Evolutionary conservation across 1,140 invertebrate species (phyloP).

Genomic region (Cyclargus thomasi): DNA sequence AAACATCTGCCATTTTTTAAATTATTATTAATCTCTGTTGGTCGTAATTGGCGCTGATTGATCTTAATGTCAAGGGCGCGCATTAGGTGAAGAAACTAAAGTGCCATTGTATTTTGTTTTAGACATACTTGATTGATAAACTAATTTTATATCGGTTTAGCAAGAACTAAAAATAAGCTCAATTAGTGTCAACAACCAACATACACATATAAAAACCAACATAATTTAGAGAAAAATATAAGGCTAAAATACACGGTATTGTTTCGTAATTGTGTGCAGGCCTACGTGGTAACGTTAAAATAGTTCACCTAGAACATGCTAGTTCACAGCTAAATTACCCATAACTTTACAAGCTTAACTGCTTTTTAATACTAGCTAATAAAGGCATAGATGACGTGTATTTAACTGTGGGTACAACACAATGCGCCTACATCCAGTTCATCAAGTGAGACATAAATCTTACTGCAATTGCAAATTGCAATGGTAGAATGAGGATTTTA

Average conservation of each 20-base stretch:
- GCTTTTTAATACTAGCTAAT: not conserved
- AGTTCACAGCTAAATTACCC: conserved; percentile 1
- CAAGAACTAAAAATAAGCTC: not conserved
- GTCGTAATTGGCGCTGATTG: conserved; percentile 7
- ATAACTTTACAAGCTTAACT: not conserved
- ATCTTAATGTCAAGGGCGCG: conserved; percentile 1
- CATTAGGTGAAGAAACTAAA: not conserved
- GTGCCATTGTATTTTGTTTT: not conserved
- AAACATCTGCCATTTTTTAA: not conserved
- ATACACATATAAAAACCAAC: not conserved
- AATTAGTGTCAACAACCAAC: not conserved
- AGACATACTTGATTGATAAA: too few relatives aligned
- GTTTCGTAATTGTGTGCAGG: not conserved
- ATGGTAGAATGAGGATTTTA: not conserved
- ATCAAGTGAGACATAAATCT: conserved; percentile 4
- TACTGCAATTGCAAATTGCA: not conserved
- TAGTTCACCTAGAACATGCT: not conserved
- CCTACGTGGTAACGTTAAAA: not conserved
- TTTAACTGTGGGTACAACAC: not conserved
- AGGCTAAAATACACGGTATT: not conserved
- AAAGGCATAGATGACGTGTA: conserved; percentile 3
- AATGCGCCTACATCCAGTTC: conserved; percentile 1
- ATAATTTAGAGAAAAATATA: not conserved
- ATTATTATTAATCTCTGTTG: not conserved
- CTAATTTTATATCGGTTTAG: not conserved